Evolutionary conservation across 2,888 invertebrate genomes (phyloP), one percentile per base, ranked within the genome.

Genomic region (Cheiracanthium punctorium): DNA sequence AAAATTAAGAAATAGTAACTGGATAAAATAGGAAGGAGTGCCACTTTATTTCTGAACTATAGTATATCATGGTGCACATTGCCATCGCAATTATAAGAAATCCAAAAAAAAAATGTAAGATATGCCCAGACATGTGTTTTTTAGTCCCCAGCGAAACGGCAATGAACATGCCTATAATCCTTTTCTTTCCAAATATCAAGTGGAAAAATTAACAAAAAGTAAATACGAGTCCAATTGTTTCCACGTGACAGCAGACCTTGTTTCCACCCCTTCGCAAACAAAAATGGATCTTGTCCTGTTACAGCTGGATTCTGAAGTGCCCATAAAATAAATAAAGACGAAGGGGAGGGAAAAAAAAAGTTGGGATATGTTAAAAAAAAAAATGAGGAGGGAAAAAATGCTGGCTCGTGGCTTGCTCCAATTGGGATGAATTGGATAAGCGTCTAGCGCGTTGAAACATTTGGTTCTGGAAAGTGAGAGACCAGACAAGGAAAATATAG

Each of bases 351-450:
- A 32, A 72, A 37, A 37, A 80, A 65, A 72, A 72, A 64, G 41
- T 32, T 33, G 30, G 80, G 64, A 64, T 71, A 41, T 71, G 79
- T 71, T 33, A 77, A 20, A 41, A 76, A 30, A 70, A 82, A 82
- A 32, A 43, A n/a, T 17, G n/a, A 43, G 58, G 65, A 41, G 33
- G 28, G 30, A 64, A 58, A 43, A 65, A 48, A 48, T 24, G 37
- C n/a, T 28, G 70, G 82, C 75, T 75, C 70, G 81, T 73, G 77
- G 72, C 77, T 52, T 37, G 37, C 30, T 65, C 73, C 84, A 85
- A 85, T 85, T 85, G 84, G 77, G 79, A 85, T 37, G 84, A 77
- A 85, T 85, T 69, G 79, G 69, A 79, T 74, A 70, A 85, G 69
- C 79, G 84, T 73, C 58, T 79, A 67, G 79, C 79, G 79, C 74